Conservation (phyloP, 2,113 vertebrate genomes). For the Bubo scandiacus region DNA sequence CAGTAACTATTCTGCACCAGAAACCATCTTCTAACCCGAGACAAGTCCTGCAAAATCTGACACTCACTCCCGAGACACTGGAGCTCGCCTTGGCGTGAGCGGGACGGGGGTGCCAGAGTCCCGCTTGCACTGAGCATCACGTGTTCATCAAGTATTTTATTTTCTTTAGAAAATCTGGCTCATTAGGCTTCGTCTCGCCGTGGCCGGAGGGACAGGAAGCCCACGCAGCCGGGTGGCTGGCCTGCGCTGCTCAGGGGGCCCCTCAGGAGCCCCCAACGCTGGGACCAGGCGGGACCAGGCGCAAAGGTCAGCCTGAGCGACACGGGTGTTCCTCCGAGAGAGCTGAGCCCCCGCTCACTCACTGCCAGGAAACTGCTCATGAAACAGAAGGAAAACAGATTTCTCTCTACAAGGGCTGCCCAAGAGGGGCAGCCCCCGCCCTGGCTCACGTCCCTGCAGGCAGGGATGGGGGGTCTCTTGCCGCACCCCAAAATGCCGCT, state of each 20-base stretch:
- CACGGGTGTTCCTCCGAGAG: accelerated
- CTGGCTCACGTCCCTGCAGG: neutral
- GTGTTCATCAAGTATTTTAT: neutral
- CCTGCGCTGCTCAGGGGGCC: neutral
- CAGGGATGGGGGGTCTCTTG: neutral
- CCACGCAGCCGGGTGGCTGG: accelerated
- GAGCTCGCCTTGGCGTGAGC: accelerated
- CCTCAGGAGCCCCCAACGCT: accelerated
- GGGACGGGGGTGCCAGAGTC: neutral
- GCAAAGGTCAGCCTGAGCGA: too few relatives aligned
- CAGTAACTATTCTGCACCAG: neutral
- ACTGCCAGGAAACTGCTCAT: neutral
- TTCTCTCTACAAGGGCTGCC: neutral
- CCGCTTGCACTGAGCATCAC: neutral
- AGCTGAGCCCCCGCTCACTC: neutral
- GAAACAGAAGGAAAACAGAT: neutral
- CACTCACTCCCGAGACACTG: accelerated
- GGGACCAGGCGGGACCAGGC: neutral
- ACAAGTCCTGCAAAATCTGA: neutral
- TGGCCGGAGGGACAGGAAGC: neutral
- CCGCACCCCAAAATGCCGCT: neutral
- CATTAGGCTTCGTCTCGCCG: neutral
- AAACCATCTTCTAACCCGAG: neutral
- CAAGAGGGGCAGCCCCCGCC: neutral
- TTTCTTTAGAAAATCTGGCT: neutral